Percentiles rank a stretch among this genome's conserved stretches.
These are phyloP conservation scores for Natator depressus DNA, from an alignment of 2,113 vertebrate genomes.

Conservation along the genomic window DNA sequence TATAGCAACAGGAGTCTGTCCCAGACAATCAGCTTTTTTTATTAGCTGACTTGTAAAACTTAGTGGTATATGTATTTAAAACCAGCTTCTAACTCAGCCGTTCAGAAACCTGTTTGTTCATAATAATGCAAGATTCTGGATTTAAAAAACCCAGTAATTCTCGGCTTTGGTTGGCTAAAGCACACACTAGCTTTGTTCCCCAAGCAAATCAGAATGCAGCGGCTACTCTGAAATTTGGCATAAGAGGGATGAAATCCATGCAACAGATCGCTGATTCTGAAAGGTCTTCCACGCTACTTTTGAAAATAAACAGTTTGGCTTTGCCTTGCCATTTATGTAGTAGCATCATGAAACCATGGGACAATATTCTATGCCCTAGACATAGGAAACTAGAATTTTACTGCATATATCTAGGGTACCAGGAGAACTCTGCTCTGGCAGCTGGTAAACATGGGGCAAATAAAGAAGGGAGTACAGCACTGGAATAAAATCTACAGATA, in stretches of 20 bases:
- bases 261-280: not conserved
- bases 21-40: not conserved
- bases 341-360: not conserved
- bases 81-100: not conserved
- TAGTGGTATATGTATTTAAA: not conserved
- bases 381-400: not conserved
- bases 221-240: not conserved
- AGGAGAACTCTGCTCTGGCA: not conserved
- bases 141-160: not conserved
- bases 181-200: not conserved
- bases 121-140: not conserved
- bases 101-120: conserved; percentile 34
- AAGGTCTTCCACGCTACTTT: not conserved
- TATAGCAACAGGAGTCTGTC: not conserved
- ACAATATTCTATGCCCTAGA: not conserved
- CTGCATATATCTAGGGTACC: not conserved
- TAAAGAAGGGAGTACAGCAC: not conserved
- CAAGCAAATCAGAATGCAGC: not conserved
- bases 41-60: not conserved
- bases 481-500: not conserved
- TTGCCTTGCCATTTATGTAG: not conserved
- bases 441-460: not conserved
- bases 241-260: not conserved
- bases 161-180: not conserved
- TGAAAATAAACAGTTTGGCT: not conserved